These are phyloP conservation scores for Fragum sueziense DNA, from an alignment of 2,888 invertebrate species.

Conservation along the genomic window DNA sequence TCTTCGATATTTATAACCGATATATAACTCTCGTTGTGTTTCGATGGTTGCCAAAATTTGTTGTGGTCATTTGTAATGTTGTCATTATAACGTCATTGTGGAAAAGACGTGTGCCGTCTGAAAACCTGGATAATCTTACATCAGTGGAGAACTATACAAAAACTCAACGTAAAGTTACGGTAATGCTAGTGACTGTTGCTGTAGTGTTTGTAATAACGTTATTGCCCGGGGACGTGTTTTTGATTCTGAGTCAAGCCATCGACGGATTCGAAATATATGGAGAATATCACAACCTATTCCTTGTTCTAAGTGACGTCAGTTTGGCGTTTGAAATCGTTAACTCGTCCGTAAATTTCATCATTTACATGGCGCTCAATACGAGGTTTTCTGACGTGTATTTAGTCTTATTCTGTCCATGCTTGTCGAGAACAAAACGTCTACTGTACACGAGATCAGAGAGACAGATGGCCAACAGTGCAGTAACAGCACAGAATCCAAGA, in stretches of 20 bases:
- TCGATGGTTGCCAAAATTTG: slow-evolving; percentile 42
- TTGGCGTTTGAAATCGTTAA: slow-evolving; percentile 46
- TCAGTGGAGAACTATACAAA: not conserved
- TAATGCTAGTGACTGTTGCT: slow-evolving; percentile 47
- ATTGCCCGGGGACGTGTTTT: slow-evolving; percentile 30
- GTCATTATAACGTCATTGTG: slow-evolving; percentile 28
- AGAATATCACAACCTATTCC: slow-evolving; percentile 35
- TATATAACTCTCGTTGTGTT: slow-evolving; percentile 28
- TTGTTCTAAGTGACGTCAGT: slow-evolving; percentile 30
- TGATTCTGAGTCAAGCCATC: not conserved
- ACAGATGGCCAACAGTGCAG: too few species aligned
- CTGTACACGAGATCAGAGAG: too few species aligned
- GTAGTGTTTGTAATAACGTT: slow-evolving; percentile 40
- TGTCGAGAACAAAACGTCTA: not conserved
- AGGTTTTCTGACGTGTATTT: slow-evolving; percentile 30
- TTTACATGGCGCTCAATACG: slow-evolving; percentile 42
- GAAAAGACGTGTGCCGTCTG: not conserved
- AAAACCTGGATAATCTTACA: not conserved
- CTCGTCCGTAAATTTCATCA: slow-evolving; percentile 50
- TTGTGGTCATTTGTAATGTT: slow-evolving; percentile 38
- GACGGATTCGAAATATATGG: slow-evolving; percentile 30
- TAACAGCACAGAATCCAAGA: too few species aligned
- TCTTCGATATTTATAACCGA: slow-evolving; percentile 30
- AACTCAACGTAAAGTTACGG: slow-evolving; percentile 32
- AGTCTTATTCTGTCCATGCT: slow-evolving; percentile 32